These are phyloP conservation scores for Colletes latitarsis DNA, from an alignment of 1,140 invertebrate species.

Conservation along the genomic window DNA sequence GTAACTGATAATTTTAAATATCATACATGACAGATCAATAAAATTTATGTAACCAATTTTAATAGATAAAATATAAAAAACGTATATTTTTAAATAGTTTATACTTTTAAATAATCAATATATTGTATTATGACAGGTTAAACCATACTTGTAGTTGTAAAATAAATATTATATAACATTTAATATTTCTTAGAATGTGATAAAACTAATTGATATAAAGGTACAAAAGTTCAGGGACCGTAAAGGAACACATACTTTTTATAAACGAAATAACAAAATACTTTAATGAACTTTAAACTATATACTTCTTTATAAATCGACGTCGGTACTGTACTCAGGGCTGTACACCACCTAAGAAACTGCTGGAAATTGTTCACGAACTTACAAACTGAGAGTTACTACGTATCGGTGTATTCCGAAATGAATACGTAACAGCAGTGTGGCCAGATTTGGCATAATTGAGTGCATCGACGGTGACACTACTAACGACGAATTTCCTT, in stretches of 20 bases:
- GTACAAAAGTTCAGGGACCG: neutral
- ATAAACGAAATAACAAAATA: neutral
- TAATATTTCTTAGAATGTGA: neutral
- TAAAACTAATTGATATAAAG: neutral
- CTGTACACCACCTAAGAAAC: neutral
- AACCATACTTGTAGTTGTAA: neutral
- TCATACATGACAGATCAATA: neutral
- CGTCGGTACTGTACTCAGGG: neutral
- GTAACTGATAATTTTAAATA: neutral
- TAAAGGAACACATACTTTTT: slow-evolving; percentile 10
- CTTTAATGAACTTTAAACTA: neutral
- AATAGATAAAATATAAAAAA: neutral
- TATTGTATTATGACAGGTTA: neutral
- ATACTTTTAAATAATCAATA: neutral
- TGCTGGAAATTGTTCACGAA: slow-evolving; percentile 22
- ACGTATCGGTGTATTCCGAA: neutral
- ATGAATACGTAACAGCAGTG: neutral
- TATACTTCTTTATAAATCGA: neutral
- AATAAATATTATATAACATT: slow-evolving; percentile 23
- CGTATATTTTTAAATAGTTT: neutral
- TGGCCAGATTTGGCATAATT: no score
- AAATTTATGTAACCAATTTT: neutral
- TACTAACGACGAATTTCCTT: no score
- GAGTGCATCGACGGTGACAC: no score
- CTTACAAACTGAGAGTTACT: neutral